phyloP scores from a whole-genome alignment of 2,113 vertebrate genomes.

The Salvelinus sp. region DNA sequence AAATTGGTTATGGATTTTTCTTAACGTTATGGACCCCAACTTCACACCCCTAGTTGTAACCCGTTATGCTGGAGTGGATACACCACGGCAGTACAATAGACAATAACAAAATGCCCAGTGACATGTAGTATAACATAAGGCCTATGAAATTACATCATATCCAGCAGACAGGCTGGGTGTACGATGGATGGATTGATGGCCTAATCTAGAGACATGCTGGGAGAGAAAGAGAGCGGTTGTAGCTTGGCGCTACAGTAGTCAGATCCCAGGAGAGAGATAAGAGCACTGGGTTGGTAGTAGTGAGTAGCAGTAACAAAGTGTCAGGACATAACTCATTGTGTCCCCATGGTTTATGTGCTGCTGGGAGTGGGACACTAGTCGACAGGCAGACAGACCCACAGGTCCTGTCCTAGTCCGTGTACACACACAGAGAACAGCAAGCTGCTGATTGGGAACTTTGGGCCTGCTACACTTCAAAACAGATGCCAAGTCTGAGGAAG shows the following conservation, averaged over 20 bases:
- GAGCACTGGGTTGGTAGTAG: neutral
- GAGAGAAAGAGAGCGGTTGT: neutral
- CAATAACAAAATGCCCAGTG: constrained; percentile 3
- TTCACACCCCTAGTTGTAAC: too few species aligned
- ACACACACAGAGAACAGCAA: constrained; percentile 44
- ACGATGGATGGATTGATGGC: constrained; percentile 34
- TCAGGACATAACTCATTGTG: constrained; percentile 50
- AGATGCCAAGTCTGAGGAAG: constrained; percentile 62
- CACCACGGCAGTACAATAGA: constrained; percentile 24
- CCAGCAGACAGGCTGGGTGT: constrained; percentile 11
- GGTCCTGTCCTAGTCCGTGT: constrained; percentile 55
- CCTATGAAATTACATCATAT: constrained; percentile 26
- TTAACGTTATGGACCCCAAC: too few species aligned
- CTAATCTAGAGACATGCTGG: constrained; percentile 19
- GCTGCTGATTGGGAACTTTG: constrained; percentile 75
- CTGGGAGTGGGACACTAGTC: constrained; percentile 52
- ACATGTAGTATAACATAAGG: constrained; percentile 23
- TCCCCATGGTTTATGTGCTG: constrained; percentile 55
- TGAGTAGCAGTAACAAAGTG: constrained; percentile 36
- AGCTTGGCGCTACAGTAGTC: too few species aligned
- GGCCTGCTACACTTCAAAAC: constrained; percentile 69
- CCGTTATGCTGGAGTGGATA: constrained; percentile 1
- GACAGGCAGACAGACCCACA: constrained; percentile 46
- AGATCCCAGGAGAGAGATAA: constrained; percentile 29
- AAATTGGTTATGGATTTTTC: too few species aligned